Evolutionary conservation across 2,888 invertebrate species (phyloP).

Genomic region (Andricus quercusramuli): DNA sequence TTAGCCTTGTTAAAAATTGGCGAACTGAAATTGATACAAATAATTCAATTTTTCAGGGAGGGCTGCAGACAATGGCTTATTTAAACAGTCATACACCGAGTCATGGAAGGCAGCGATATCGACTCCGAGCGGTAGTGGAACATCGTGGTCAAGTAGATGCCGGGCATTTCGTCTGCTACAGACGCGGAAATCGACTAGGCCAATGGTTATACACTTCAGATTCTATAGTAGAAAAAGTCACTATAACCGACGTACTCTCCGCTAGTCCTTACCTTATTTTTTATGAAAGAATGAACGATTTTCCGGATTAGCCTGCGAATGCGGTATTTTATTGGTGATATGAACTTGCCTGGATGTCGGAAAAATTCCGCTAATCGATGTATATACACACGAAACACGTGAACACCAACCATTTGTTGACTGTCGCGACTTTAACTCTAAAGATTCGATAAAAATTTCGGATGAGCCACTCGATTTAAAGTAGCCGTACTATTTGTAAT

Average conservation of each 20-base stretch:
- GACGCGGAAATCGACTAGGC: slow-evolving; percentile 85
- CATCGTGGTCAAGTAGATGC: slow-evolving; percentile 94
- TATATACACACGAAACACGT: background rate
- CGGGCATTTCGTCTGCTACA: slow-evolving; percentile 97
- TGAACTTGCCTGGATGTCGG: background rate
- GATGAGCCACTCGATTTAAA: background rate
- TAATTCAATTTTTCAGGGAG: slow-evolving; percentile 66
- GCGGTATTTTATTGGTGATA: slow-evolving; percentile 10
- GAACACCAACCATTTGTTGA: background rate
- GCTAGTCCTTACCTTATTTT: slow-evolving; percentile 95
- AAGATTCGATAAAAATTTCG: background rate
- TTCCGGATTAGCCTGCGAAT: slow-evolving; percentile 48
- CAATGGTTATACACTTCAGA: slow-evolving; percentile 80
- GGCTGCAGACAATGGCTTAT: slow-evolving; percentile 80
- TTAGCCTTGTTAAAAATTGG: too few relatives aligned
- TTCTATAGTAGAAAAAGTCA: slow-evolving; percentile 89
- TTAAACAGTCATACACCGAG: slow-evolving; percentile 73
- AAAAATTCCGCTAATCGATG: background rate
- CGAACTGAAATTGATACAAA: background rate
- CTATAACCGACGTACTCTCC: slow-evolving; percentile 89
- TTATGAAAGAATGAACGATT: slow-evolving; percentile 84
- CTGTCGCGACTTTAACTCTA: background rate
- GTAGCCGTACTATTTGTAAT: background rate
- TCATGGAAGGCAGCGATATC: slow-evolving; percentile 84
- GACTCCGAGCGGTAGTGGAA: slow-evolving; percentile 91